phyloP scores from a whole-genome alignment of 1,140 invertebrate genomes.

The Diabrotica virgifera region DNA sequence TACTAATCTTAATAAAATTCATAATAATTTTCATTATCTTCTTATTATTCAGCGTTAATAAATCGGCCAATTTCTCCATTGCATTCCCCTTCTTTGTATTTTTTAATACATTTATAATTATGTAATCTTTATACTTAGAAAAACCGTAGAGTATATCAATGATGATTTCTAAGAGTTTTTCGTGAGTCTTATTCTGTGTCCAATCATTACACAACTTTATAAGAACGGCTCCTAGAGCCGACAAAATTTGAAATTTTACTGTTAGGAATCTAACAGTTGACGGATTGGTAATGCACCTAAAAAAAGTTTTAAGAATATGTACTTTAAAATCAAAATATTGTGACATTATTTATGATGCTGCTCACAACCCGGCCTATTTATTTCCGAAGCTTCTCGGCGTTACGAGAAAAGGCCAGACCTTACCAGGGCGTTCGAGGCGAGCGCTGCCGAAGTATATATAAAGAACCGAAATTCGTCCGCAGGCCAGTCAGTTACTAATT shows the following conservation, averaged over 20 bases:
- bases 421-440: too few species aligned
- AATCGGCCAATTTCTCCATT: conserved; percentile 31
- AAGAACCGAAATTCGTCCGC: too few species aligned
- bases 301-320: conserved; percentile 7
- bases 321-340: not conserved
- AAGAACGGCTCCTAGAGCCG: conserved; percentile 37
- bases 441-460: too few species aligned
- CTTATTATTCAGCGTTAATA: conserved; percentile 34
- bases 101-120: conserved; percentile 36
- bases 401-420: too few species aligned
- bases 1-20: conserved; percentile 36
- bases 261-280: conserved; percentile 32
- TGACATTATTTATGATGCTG: too few species aligned
- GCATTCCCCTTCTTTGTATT: conserved; percentile 40
- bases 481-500: too few species aligned
- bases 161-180: conserved; percentile 36
- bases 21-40: conserved; percentile 42
- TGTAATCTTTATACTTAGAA: conserved; percentile 37
- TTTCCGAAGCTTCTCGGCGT: too few species aligned
- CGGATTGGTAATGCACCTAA: conserved; percentile 32
- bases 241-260: conserved; percentile 35
- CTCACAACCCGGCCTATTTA: too few species aligned
- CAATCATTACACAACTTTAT: conserved; percentile 38
- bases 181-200: conserved; percentile 32
- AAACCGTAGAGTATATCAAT: conserved; percentile 38